Evolutionary conservation across 2,113 vertebrate genomes (phyloP).

Genomic region (Trogon melanurus): DNA sequence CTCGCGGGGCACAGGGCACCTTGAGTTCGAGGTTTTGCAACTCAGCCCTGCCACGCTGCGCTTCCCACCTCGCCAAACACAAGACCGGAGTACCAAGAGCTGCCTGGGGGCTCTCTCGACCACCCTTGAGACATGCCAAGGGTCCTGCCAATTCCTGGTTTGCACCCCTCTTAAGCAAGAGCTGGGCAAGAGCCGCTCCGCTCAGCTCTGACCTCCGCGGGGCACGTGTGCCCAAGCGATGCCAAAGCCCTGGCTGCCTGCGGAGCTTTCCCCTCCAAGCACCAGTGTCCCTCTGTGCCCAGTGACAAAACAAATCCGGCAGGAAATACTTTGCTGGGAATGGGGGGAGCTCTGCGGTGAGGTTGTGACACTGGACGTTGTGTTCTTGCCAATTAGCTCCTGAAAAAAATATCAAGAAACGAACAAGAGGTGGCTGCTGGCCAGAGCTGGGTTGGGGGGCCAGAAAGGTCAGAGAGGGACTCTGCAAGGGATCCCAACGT

Average conservation of each 20-base stretch:
- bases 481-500: rapidly evolving
- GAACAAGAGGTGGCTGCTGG: background rate
- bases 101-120: background rate
- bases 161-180: background rate
- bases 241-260: background rate
- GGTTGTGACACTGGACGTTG: constrained; percentile 23
- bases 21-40: background rate
- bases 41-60: background rate
- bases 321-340: constrained; percentile 60
- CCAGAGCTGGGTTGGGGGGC: background rate
- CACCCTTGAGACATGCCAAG: background rate
- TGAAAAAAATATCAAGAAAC: background rate
- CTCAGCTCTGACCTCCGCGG: background rate
- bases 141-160: background rate
- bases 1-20: background rate
- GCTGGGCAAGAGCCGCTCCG: background rate
- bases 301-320: constrained; percentile 27
- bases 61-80: background rate
- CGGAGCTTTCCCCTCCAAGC: background rate
- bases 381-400: constrained; percentile 49
- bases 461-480: background rate
- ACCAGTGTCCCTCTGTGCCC: background rate
- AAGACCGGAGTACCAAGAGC: background rate
- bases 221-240: background rate
- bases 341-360: background rate